Conservation (phyloP, 1,140 invertebrate species). For the Pachypsylla venusta region DNA sequence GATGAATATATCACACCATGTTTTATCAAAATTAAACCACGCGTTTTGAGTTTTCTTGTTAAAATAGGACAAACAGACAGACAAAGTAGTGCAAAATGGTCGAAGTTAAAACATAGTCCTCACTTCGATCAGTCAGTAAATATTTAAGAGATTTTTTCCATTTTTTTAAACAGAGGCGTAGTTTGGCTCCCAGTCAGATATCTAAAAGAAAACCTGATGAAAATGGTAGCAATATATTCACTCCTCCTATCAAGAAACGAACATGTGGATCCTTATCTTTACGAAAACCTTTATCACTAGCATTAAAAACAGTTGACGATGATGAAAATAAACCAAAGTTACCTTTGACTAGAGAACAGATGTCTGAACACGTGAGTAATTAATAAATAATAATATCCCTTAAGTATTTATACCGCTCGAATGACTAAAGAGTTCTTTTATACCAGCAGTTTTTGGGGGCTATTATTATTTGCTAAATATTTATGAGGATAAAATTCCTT, state of each 20-base stretch:
- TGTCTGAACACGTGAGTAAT: slow-evolving; percentile 31
- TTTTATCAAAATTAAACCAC: too few species aligned
- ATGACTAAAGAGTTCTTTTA: neutral
- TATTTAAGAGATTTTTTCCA: too few species aligned
- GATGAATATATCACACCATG: too few species aligned
- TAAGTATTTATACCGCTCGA: neutral
- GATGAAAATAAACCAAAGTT: slow-evolving; percentile 15
- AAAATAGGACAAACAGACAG: too few species aligned
- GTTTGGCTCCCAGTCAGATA: slow-evolving; percentile 39
- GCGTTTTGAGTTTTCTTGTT: too few species aligned
- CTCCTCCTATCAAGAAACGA: slow-evolving; percentile 17
- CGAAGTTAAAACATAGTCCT: too few species aligned
- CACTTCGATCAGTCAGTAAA: too few species aligned
- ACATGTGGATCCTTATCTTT: slow-evolving; percentile 21
- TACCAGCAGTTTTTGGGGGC: too few species aligned
- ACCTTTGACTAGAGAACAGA: slow-evolving; percentile 28
- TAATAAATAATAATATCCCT: neutral
- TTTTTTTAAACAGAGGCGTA: slow-evolving; percentile 30
- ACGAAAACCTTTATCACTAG: slow-evolving; percentile 16
- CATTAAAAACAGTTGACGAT: slow-evolving; percentile 11
- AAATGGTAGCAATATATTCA: slow-evolving; percentile 25
- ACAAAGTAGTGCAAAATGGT: too few species aligned
- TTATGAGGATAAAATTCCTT: neutral
- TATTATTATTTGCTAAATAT: neutral
- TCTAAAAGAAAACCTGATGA: slow-evolving; percentile 32